Percentiles rank a stretch among this genome's conserved stretches.
Evolutionary conservation across 2,888 invertebrate genomes (phyloP).

Genomic region (Ariolimax columbianus): DNA sequence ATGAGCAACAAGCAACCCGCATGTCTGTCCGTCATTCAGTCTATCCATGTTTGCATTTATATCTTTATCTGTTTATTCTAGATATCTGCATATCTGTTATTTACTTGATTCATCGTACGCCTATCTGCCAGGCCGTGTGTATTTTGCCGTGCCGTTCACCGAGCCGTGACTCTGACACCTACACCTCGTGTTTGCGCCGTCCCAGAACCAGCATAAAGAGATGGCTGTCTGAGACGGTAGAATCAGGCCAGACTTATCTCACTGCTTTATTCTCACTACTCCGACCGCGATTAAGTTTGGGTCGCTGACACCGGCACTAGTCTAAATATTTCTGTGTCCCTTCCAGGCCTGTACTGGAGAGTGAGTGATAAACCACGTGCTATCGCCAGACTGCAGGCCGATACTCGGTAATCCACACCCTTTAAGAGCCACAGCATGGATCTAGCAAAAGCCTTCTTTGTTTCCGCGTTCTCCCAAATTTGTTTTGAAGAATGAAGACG

Average conservation of each 20-base stretch:
- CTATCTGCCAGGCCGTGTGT: too few species aligned
- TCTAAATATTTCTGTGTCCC: slow-evolving; percentile 10
- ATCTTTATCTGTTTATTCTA: too few species aligned
- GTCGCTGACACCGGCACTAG: slow-evolving; percentile 3
- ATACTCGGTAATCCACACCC: slow-evolving; percentile 21
- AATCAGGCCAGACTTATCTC: neutral
- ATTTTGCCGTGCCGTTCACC: neutral
- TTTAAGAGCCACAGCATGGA: neutral
- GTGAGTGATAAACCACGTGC: slow-evolving; percentile 29
- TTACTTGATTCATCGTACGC: too few species aligned
- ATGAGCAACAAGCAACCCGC: too few species aligned
- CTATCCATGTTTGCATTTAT: neutral
- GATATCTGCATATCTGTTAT: too few species aligned
- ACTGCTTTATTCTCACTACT: neutral
- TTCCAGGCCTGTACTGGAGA: neutral
- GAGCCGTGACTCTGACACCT: neutral
- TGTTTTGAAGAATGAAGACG: neutral
- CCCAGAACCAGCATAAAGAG: neutral
- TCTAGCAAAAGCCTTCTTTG: neutral
- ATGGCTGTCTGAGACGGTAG: neutral
- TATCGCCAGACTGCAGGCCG: neutral
- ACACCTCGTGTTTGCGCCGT: neutral
- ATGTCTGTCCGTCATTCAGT: neutral
- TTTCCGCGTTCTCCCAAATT: slow-evolving; percentile 7
- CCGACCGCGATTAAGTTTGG: neutral